Evolutionary conservation across 2,888 invertebrate species (phyloP), one percentile per base, ranked within the genome.

Genomic region (Diplolepis rosae): DNA sequence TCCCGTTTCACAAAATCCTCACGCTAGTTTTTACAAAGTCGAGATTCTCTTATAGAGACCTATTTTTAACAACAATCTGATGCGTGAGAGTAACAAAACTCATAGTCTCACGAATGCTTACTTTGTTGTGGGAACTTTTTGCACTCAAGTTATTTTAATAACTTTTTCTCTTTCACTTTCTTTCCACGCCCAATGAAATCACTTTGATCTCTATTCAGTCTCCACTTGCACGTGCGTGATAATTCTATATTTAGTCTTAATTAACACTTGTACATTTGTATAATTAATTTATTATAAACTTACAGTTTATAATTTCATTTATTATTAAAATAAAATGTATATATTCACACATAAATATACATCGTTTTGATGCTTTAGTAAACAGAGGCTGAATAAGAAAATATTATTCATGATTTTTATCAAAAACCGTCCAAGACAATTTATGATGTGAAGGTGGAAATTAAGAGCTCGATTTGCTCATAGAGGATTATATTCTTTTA

Each of bases 51-150:
- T 2, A 30, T 7, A 18, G 39, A 66, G 69, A 32, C 66, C 56
- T 52, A 69, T 54, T 73, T 72, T 70, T 70, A 45, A 66, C 13
- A 42, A 69, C 70, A 68, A 56, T 68, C 24, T 48, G 65, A 70
- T 74, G 66, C 75, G 77, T 79, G 80, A 71, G 78, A 82, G 71
- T 71, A 18, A 27, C 27, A 18, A 28, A 51, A 50, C 52, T 66
- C 68, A 75, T 75, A 74, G 68, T 82, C 82, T 68, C 80, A 80
- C 71, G 76, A 72, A 77, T 77, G 39, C 52, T 75, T 35, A 50
- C 65, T 70, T 77, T 69, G 39, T 72, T 76, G 77, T 79, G 80
- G 74, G 80, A 82, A 79, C 66, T 74, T 77, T 82, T 74, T 79
- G 66, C 28, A 32, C 22, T 50, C 54, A 54, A 30, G 28, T 30